phyloP scores from a whole-genome alignment of 2,888 invertebrate genomes.

The Drosophila colorata region DNA sequence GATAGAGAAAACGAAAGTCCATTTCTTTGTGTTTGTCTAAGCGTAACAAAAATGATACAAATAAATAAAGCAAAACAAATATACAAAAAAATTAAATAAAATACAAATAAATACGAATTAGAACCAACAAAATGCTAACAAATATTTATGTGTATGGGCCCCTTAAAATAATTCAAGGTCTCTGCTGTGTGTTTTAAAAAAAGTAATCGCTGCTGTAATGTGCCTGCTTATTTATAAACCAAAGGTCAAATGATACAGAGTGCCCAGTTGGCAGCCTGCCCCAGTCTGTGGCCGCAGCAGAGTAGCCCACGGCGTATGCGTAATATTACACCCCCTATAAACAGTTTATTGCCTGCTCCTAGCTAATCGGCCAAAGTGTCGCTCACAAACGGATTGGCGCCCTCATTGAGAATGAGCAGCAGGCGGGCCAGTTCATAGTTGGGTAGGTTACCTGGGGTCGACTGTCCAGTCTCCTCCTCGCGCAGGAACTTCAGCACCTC shows the following conservation, averaged over 20 bases:
- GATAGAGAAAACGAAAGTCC: constrained; percentile 72
- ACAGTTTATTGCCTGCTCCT: not conserved
- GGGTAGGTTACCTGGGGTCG: constrained; percentile 88
- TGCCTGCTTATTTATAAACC: constrained; percentile 37
- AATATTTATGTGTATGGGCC: not conserved
- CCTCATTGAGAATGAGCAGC: constrained; percentile 80
- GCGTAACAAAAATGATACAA: constrained; percentile 36
- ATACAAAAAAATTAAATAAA: constrained; percentile 34
- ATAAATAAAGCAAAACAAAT: constrained; percentile 36
- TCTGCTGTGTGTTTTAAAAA: constrained; percentile 72
- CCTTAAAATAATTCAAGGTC: constrained; percentile 72
- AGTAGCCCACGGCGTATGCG: constrained; percentile 30
- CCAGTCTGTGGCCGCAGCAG: constrained; percentile 8
- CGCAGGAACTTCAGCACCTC: constrained; percentile 96
- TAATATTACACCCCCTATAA: constrained; percentile 29
- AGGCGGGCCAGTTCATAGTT: constrained; percentile 81
- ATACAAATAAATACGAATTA: constrained; percentile 9
- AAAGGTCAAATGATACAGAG: constrained; percentile 25
- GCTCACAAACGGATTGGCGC: constrained; percentile 75
- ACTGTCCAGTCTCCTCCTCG: constrained; percentile 92
- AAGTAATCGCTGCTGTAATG: constrained; percentile 41
- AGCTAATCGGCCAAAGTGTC: constrained; percentile 75
- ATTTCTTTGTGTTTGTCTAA: constrained; percentile 65
- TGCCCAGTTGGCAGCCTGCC: constrained; percentile 50
- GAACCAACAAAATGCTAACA: constrained; percentile 9